Evolutionary conservation across 2,888 invertebrate species (phyloP).

Genomic region (Sarcophaga caerulescens): DNA sequence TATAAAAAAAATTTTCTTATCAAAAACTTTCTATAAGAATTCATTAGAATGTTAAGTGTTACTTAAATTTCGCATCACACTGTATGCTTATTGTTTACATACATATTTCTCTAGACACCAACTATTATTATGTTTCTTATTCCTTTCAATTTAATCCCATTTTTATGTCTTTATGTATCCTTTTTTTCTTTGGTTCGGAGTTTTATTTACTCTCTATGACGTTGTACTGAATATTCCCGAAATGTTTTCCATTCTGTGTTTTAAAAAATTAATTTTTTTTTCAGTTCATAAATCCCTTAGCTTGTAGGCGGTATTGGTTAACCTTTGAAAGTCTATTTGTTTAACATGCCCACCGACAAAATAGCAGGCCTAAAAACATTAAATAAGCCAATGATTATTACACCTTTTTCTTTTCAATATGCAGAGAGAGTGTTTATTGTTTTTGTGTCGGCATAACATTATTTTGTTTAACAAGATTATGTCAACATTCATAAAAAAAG

Average conservation of each 20-base stretch:
- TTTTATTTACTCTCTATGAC: not conserved
- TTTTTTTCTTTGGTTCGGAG: not conserved
- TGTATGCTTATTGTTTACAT: not conserved
- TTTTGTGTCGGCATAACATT: constrained; percentile 19
- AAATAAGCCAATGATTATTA: constrained; percentile 51
- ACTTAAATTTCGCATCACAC: constrained; percentile 3
- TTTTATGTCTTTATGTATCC: constrained; percentile 44
- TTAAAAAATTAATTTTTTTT: not conserved
- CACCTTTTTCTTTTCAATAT: constrained; percentile 55
- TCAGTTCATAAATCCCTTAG: constrained; percentile 25
- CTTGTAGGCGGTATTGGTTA: constrained; percentile 12
- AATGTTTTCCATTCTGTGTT: not conserved
- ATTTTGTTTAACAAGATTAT: constrained; percentile 56
- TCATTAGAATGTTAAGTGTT: not conserved
- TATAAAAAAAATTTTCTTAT: no score
- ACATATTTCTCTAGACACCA: constrained; percentile 32
- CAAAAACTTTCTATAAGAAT: no score
- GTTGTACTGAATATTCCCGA: constrained; percentile 33
- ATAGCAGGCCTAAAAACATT: not conserved
- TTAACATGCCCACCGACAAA: constrained; percentile 32
- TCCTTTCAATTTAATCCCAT: constrained; percentile 48
- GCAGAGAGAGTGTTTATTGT: not conserved
- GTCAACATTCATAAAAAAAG: constrained; percentile 40
- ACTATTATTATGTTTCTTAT: constrained; percentile 1
- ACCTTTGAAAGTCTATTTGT: constrained; percentile 21